Evolutionary conservation across 2,797 vertebrate species (phyloP).

Genomic region (Tinamus major): DNA sequence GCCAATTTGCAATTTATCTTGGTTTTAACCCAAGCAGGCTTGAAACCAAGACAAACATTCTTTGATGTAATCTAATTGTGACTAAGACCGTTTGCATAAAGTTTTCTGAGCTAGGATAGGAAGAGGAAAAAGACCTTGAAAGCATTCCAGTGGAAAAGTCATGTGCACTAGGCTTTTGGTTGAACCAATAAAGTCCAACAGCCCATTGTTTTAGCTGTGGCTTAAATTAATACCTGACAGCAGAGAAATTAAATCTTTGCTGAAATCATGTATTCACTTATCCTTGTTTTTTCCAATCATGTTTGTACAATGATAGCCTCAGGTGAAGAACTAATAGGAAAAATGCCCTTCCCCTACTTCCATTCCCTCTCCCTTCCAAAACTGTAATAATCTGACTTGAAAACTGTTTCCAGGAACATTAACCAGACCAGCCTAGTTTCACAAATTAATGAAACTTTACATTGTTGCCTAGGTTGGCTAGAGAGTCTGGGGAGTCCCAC

Average conservation of each 20-base stretch:
- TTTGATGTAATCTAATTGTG: constrained; percentile 77
- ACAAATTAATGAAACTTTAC: not conserved
- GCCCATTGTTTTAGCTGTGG: constrained; percentile 19
- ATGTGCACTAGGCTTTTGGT: constrained; percentile 11
- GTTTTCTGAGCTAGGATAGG: constrained; percentile 62
- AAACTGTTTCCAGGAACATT: not conserved
- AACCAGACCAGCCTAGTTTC: not conserved
- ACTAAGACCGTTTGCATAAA: constrained; percentile 69
- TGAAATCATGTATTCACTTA: constrained; percentile 44
- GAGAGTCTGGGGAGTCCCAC: not conserved
- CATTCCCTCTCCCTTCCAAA: constrained; percentile 39
- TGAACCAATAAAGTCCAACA: constrained; percentile 53
- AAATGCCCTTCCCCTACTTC: constrained; percentile 24
- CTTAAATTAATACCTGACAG: constrained; percentile 70
- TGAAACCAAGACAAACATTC: constrained; percentile 80
- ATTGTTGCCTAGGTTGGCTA: not conserved
- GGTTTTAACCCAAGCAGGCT: constrained; percentile 80
- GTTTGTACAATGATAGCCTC: constrained; percentile 15
- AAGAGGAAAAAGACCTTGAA: constrained; percentile 69
- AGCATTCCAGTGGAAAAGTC: constrained; percentile 69
- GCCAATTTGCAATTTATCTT: constrained; percentile 77
- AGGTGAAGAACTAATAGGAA: constrained; percentile 44
- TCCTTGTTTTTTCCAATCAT: not conserved
- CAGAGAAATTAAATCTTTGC: constrained; percentile 35
- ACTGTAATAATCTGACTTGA: constrained; percentile 28